A percentile compares a stretch with the other conserved stretches of the same genome.
Conservation (phyloP, 2,888 invertebrate species). For the Ryuthela nishihirai region DNA sequence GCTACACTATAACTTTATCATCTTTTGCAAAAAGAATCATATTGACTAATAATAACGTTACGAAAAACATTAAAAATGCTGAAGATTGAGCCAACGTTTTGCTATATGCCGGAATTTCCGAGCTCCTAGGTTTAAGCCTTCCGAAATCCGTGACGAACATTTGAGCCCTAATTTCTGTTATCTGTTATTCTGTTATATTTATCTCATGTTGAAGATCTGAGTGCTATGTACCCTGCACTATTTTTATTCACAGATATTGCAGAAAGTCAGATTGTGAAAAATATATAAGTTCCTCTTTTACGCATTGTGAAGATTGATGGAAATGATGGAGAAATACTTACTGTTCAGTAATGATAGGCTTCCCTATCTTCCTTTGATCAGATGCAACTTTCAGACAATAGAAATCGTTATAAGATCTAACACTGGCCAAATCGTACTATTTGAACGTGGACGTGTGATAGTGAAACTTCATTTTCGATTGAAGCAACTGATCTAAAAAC, state of each 20-base stretch:
- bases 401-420: conserved; percentile 2
- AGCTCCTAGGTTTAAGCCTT: conserved; percentile 5
- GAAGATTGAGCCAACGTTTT: neutral
- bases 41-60: neutral
- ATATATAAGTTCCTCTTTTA: conserved; percentile 42
- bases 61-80: conserved; percentile 6
- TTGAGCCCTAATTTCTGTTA: no score
- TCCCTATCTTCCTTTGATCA: neutral
- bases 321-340: neutral
- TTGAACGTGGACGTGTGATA: conserved; percentile 6
- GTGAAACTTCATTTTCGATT: conserved; percentile 2
- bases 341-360: neutral
- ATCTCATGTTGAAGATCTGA: neutral
- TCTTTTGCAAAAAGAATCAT: conserved; percentile 5
- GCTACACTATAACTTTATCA: neutral
- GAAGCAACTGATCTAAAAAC: conserved; percentile 1
- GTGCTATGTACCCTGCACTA: conserved; percentile 6
- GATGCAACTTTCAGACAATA: conserved; percentile 9
- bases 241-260: conserved; percentile 44
- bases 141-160: no score
- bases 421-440: conserved; percentile 2
- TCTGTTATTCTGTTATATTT: no score
- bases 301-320: conserved; percentile 41
- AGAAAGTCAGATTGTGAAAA: conserved; percentile 41
- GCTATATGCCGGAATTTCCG: neutral